Base-by-base conservation (phyloP, 2,888 invertebrate species). In the Pemphredon lugubris region DNA sequence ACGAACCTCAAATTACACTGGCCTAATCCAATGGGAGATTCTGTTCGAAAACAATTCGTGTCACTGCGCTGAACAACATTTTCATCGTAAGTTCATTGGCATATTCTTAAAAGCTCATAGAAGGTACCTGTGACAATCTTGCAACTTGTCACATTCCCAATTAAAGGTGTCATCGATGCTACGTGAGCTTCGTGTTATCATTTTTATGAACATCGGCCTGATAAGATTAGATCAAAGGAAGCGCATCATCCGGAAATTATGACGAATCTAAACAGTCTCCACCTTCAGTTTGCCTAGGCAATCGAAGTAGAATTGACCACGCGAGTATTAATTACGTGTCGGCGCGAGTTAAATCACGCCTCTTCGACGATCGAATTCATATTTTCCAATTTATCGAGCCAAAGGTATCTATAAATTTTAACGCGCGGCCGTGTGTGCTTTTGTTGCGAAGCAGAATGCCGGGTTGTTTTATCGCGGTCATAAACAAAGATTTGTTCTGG, bases 151-250 rank as follows among this genome's bases (percentile, higher is more conserved):
- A 40, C 14, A 47, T 32, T 21, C 26, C 5, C 23, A 6, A 32
- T 11, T n/a, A 34, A 26, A 39, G n/a, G 13, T 65, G 21, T 47
- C 23, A 30, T 23, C 14, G 2, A 21, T 37, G n/a, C 16, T 16
- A 1, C 5, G 2, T 14, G 18, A 50, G 20, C 39, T 60, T 39
- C 11, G n/a, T 9, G 32, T 21, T 50, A 44, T 45, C 50, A 5
- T 20, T 59, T 55, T 34, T 32, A 23, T 13, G 13, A 20, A 32
- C 39, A 51, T 51, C 54, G 14, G 14, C 13, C 9, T 16, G 73
- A 73, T 73, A 73, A 73, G 73, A 73, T 53, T 73, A 73, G 53
- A 40, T 37, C 14, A 13, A 18, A 44, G 16, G 32, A 26, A n/a
- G n/a, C 18, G 30, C 20, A 20, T 21, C 37, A 39, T 14, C 13